Conservation (phyloP, 1,140 invertebrate genomes). For the Coptotermes formosanus region DNA sequence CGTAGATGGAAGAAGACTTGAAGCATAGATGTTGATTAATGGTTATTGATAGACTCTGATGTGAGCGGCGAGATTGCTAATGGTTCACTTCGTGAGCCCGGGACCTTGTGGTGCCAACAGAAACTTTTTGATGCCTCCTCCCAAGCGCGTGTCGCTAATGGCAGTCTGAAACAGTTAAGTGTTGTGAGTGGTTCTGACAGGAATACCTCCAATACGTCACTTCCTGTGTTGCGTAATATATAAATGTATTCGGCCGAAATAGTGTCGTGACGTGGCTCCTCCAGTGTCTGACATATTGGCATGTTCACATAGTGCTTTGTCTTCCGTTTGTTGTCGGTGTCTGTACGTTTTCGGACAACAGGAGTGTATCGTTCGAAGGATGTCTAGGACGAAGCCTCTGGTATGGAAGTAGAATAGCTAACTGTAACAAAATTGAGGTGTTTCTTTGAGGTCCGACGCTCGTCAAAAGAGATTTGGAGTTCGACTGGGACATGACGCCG, state of each 20-base stretch:
- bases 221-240: neutral
- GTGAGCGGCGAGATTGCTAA: neutral
- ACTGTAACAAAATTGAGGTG: no score
- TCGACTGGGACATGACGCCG: no score
- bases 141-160: neutral
- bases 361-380: no score
- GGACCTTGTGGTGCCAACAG: neutral
- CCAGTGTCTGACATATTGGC: neutral
- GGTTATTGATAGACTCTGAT: conserved; percentile 5
- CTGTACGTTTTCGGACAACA: no score
- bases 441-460: no score
- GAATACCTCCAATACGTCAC: neutral
- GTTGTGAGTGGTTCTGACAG: neutral
- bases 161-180: neutral
- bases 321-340: neutral
- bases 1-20: neutral
- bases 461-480: no score
- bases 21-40: conserved; percentile 2
- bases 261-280: neutral
- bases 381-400: no score
- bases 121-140: neutral
- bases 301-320: neutral
- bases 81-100: conserved; percentile 7
- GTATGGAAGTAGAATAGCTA: no score
- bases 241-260: neutral